A percentile compares a stretch with the other conserved stretches of the same genome.
phyloP scores from a whole-genome alignment of 2,888 invertebrate genomes.

The Drosophila lutescens region DNA sequence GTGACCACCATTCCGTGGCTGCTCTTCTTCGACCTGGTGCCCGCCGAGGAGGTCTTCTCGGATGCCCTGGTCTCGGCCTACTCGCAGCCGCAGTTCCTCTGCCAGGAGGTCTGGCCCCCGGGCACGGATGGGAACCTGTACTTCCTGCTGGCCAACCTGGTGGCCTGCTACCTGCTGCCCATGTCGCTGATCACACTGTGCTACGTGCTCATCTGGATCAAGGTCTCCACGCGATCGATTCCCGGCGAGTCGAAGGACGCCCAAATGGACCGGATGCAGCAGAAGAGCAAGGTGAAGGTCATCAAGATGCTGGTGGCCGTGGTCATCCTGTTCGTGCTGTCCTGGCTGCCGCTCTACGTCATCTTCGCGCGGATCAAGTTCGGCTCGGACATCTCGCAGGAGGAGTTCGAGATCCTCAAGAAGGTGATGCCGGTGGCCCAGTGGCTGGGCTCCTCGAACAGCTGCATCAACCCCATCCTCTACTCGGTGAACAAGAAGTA shows the following conservation, averaged over 20 bases:
- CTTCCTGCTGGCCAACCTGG: slow-evolving; percentile 94
- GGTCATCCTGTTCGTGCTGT: slow-evolving; percentile 95
- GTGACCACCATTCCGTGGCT: slow-evolving; percentile 95
- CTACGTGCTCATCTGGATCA: slow-evolving; percentile 96
- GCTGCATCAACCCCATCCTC: slow-evolving; percentile 97
- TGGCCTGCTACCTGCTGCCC: slow-evolving; percentile 95
- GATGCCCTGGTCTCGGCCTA: slow-evolving; percentile 87
- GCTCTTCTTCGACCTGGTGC: slow-evolving; percentile 91
- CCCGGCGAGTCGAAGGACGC: slow-evolving; percentile 96
- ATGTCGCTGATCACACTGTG: slow-evolving; percentile 95
- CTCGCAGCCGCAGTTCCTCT: slow-evolving; percentile 90
- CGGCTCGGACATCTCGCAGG: slow-evolving; percentile 89
- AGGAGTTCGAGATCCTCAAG: slow-evolving; percentile 92
- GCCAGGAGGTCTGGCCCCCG: slow-evolving; percentile 94
- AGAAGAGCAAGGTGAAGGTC: slow-evolving; percentile 97
- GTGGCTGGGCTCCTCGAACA: slow-evolving; percentile 96
- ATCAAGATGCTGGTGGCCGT: slow-evolving; percentile 97
- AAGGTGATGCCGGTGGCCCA: slow-evolving; percentile 94
- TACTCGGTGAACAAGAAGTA: slow-evolving; percentile 98
- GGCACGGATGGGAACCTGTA: slow-evolving; percentile 92
- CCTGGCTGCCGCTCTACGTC: slow-evolving; percentile 96
- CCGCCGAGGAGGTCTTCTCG: slow-evolving; percentile 84
- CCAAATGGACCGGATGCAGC: slow-evolving; percentile 96
- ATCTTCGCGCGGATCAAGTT: slow-evolving; percentile 95
- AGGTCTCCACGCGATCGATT: slow-evolving; percentile 94